Conservation (phyloP, 2,888 invertebrate species). For the Slavum lentiscoides region DNA sequence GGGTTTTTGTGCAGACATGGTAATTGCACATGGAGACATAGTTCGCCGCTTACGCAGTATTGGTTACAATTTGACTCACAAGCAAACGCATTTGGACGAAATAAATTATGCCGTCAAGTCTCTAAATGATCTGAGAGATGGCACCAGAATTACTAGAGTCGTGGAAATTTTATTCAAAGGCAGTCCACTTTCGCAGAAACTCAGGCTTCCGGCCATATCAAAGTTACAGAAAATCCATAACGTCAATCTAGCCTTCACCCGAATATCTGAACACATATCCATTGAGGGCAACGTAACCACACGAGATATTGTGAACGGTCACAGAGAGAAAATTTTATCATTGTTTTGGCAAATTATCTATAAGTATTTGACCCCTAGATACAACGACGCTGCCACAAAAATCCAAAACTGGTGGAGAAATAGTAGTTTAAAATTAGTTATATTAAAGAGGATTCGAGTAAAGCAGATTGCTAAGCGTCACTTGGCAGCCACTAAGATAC, state of each 20-base stretch:
- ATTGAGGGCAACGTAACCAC: conserved; percentile 72
- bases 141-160: conserved; percentile 79
- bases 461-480: conserved; percentile 45
- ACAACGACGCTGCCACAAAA: conserved; percentile 53
- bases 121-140: conserved; percentile 82
- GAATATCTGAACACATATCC: conserved; percentile 67
- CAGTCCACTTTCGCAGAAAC: conserved; percentile 66
- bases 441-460: conserved; percentile 42
- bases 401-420: conserved; percentile 55
- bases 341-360: conserved; percentile 88
- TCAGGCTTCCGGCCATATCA: conserved; percentile 83
- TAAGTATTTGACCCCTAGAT: conserved; percentile 62
- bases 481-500: conserved; percentile 51
- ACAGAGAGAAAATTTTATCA: conserved; percentile 83
- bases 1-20: conserved; percentile 75
- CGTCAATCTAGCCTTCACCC: conserved; percentile 74
- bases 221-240: conserved; percentile 85
- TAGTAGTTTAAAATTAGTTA: conserved; percentile 24
- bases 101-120: conserved; percentile 84
- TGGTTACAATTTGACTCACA: conserved; percentile 76
- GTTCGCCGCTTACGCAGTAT: conserved; percentile 75
- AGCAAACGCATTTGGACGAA: conserved; percentile 83
- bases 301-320: conserved; percentile 83
- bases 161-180: conserved; percentile 75
- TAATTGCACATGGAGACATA: conserved; percentile 82